A percentile compares a stretch with the other conserved stretches of the same genome.
phyloP scores from a whole-genome alignment of 1,140 invertebrate genomes.

The Platorchestia sp. region DNA sequence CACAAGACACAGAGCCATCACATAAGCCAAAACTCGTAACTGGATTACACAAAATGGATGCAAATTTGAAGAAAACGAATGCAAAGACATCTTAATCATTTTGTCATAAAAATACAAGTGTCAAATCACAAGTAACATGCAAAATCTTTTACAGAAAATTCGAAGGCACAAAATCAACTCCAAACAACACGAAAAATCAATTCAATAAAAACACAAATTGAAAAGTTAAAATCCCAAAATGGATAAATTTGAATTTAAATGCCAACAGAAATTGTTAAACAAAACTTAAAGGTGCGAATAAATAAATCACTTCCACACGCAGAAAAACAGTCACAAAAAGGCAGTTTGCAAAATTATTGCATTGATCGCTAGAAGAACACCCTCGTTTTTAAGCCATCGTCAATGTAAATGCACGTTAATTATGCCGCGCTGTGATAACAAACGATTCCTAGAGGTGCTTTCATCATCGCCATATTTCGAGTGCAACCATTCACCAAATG shows the following conservation, averaged over 20 bases:
- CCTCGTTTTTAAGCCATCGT: not conserved
- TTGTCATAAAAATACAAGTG: no score
- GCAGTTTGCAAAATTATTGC: not conserved
- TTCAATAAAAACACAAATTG: not conserved
- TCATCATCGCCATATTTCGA: not conserved
- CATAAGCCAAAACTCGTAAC: no score
- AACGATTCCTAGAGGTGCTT: no score
- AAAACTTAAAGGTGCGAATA: not conserved
- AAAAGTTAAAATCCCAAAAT: not conserved
- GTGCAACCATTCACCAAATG: not conserved
- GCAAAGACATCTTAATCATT: no score
- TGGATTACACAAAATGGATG: no score
- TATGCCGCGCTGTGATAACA: not conserved
- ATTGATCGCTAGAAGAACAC: not conserved
- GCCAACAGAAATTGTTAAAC: not conserved
- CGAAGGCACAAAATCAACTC: not conserved
- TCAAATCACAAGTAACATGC: not conserved
- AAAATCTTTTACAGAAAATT: not conserved
- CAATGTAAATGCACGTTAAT: not conserved
- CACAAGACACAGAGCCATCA: no score
- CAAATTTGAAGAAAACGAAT: no score
- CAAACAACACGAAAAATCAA: not conserved
- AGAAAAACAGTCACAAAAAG: not conserved
- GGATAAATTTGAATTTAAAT: not conserved
- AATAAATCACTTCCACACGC: not conserved